Base-by-base conservation (phyloP, 2,113 vertebrate genomes). In the Pungitius pungitius region DNA sequence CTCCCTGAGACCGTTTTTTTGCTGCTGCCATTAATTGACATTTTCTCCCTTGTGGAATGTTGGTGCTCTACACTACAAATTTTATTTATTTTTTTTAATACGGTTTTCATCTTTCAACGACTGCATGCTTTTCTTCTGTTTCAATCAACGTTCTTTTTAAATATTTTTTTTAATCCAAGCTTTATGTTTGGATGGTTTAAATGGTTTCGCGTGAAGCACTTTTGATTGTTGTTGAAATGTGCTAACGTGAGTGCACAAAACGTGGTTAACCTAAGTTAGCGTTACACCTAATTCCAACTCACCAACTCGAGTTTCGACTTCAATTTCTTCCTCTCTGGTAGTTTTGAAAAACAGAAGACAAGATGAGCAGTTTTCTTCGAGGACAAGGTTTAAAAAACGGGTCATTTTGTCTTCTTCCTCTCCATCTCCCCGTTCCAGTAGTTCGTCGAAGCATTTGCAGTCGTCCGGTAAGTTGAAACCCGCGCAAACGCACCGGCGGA, bases 321-420 rank as follows among this genome's bases (percentile, higher is more conserved):
- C 92, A 55, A 92, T 77, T 80, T 93, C 91, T 58, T 92, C 92
- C 1, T 93, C 86, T 55, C 77, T 73, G 35, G 83, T 1, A 9
- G 40, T 54, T 73, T 92, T 94, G 80, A 92, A 94, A 85, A 98
- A 95, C 80, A 96, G 80, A 13, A 98, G 91, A 43, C 92, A 70
- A 0, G 88, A 82, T 0, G 88, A 42, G 0, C 45, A 35, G 57
- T 94, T 93, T 6, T 92, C 82, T 0, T 90, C 85, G 0, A 91
- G 84, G 0, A 86, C 65, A 4, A 85, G 11, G 78, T 94, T 94
- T 65, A 99, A 74, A 75, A 93, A 98, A 2, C 70, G 81, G 66
- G 95, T 71, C 22, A 96, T 88, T 0, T 76, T 55, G 14, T 88
- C 80, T 6, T 92, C 93, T 0, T 84, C 92, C 62, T 92, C 92